Percentiles rank a stretch among this genome's conserved stretches.
These are phyloP conservation scores for Amphipoea lucens DNA, from an alignment of 2,888 invertebrate species.

Conservation along the genomic window DNA sequence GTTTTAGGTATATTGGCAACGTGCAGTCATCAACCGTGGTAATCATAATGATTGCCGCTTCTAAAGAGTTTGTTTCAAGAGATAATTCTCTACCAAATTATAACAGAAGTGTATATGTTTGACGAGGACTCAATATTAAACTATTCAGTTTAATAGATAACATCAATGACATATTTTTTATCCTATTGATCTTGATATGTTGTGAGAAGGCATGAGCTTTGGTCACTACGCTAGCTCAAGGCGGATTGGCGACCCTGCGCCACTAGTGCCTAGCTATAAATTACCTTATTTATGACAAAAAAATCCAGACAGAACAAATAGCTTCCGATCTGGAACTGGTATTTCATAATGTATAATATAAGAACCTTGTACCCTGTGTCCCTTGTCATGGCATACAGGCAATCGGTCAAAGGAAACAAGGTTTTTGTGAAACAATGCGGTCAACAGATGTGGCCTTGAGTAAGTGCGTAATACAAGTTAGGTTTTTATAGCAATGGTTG, in stretches of 20 bases:
- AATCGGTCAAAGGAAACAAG: conserved; percentile 5
- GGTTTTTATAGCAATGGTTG: background rate
- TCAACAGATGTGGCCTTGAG: conserved; percentile 19
- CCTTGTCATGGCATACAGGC: conserved; percentile 27
- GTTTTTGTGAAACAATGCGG: conserved; percentile 2
- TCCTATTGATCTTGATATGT: background rate
- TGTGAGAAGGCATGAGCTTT: background rate
- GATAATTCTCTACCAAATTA: background rate
- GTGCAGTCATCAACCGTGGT: background rate
- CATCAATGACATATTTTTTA: background rate
- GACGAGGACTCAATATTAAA: too few species aligned
- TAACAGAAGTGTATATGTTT: background rate
- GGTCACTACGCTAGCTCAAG: background rate
- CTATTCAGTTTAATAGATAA: background rate
- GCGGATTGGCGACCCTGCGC: too few species aligned
- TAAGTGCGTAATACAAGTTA: background rate
- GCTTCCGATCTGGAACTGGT: background rate
- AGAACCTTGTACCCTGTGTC: background rate
- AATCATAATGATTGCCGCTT: background rate
- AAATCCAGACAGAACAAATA: conserved; percentile 9
- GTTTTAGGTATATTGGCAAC: background rate
- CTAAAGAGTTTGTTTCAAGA: background rate
- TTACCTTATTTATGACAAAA: background rate
- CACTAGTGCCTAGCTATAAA: background rate
- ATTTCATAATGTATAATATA: conserved; percentile 5